Evolutionary conservation across 2,113 vertebrate genomes (phyloP).

Genomic region (Corvus hawaiiensis): DNA sequence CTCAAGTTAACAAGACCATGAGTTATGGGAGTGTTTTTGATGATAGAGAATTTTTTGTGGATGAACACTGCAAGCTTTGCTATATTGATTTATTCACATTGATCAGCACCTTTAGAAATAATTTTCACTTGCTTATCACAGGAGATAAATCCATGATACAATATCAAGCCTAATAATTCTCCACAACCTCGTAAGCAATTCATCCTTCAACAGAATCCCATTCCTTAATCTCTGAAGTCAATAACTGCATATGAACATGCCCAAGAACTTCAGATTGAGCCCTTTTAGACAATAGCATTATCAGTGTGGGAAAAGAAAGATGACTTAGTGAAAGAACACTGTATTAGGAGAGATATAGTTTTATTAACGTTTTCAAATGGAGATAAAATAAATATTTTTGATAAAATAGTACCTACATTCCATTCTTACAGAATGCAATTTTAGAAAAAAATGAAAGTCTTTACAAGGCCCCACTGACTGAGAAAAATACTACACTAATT

Average conservation of each 20-base stretch:
- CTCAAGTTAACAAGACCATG: not conserved
- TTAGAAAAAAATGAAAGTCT: not conserved
- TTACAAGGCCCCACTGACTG: not conserved
- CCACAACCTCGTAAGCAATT: not conserved
- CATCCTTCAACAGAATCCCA: not conserved
- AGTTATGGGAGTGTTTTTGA: not conserved
- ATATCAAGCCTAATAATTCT: not conserved
- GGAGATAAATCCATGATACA: not conserved
- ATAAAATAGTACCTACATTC: not conserved
- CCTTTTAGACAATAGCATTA: not conserved
- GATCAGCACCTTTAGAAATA: slow-evolving; percentile 15
- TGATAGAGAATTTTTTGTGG: not conserved
- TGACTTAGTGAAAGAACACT: not conserved
- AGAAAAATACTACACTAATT: not conserved
- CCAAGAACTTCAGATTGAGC: not conserved
- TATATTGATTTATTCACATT: not conserved
- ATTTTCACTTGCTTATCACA: slow-evolving; percentile 1
- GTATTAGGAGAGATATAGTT: not conserved
- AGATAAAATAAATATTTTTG: not conserved
- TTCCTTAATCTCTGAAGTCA: not conserved
- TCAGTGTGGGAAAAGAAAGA: not conserved
- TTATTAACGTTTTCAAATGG: not conserved
- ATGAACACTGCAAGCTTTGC: not conserved
- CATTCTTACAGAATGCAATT: not conserved
- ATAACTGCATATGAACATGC: not conserved